Evolutionary conservation across 2,797 vertebrate species (phyloP), one percentile per base, ranked within the genome.

Genomic region (Enteromius unitaeniatus): DNA sequence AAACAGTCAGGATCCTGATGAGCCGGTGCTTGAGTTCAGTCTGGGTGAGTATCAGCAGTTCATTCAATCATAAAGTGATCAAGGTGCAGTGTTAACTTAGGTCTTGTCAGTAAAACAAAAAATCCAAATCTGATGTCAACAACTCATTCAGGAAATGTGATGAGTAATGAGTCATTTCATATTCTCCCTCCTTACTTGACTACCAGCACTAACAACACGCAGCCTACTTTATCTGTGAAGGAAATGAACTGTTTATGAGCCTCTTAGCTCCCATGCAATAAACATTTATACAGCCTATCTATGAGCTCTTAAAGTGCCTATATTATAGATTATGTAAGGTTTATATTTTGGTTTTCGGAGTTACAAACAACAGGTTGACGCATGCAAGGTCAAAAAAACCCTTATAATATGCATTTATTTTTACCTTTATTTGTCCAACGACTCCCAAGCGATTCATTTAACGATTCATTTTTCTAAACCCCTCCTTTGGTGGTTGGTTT

Each of bases 1-100:
- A 88, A 98, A 95, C 90, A 95, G 96, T 89, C 97, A 98, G 90
- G 98, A 99, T 92, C 98, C 98, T 72, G 98, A 99, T 78, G 98
- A 99, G 87, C 98, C 98, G 0, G 97, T 98, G 91, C 93, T 99
- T 92, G 98, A 99, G 94, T 99, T 99, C 89, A 99, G 98, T 89
- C 93, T 99, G 92, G 98, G 98, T 99, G 92, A 86, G 97, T 91
- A 80, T 37, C 55, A 21, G 73, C 62, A 68, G 9, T 68, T 4
- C 34, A 78, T 8, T 37, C 34, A 67, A 45, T 78, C 26, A 26
- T n/a, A 31, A 69, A 68, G 2, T 28, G 8, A 55, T 69, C 40
- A 76, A 11, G 21, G 14, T 31, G 1, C 17, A 21, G 3, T 8
- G 2, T 45, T 21, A 49, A 6, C 26, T 15, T 34, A 47, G 23